phyloP scores from a whole-genome alignment of 1,140 invertebrate species.

The Halesus radiatus region DNA sequence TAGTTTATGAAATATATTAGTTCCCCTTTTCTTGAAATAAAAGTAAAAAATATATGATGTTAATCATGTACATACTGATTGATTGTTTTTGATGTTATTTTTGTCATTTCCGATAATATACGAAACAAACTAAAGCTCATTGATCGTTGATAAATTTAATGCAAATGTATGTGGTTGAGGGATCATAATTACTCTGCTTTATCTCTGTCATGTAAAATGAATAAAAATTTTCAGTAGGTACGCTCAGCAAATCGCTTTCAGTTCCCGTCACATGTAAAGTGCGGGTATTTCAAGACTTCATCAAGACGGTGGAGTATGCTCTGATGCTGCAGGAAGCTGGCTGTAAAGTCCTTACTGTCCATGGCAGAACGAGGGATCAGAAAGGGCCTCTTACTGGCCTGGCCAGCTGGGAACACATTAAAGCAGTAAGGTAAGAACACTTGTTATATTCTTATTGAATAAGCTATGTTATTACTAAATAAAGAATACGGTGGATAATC shows the following conservation, averaged over 20 bases:
- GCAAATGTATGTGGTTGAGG: too few relatives aligned
- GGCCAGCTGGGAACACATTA: constrained; percentile 95
- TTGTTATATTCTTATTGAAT: background rate
- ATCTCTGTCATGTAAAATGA: background rate
- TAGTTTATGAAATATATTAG: too few relatives aligned
- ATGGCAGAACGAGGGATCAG: constrained; percentile 96
- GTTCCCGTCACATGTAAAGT: constrained; percentile 97
- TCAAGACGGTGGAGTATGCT: constrained; percentile 93
- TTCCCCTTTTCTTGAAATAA: too few relatives aligned
- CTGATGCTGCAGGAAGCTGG: constrained; percentile 95
- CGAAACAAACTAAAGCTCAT: background rate
- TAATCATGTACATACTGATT: too few relatives aligned
- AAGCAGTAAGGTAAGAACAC: constrained; percentile 82
- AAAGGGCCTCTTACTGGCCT: constrained; percentile 95
- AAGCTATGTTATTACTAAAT: too few relatives aligned
- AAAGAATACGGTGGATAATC: too few relatives aligned
- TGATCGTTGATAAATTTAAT: too few relatives aligned
- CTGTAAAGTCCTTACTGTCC: constrained; percentile 93
- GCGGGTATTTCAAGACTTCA: constrained; percentile 89
- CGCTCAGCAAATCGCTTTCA: constrained; percentile 77
- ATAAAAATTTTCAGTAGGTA: constrained; percentile 72
- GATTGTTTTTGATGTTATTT: background rate
- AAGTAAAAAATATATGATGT: too few relatives aligned
- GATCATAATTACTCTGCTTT: background rate
- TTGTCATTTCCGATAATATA: background rate